phyloP scores from a whole-genome alignment of 2,113 vertebrate species.

The Eupsittula cactorum region DNA sequence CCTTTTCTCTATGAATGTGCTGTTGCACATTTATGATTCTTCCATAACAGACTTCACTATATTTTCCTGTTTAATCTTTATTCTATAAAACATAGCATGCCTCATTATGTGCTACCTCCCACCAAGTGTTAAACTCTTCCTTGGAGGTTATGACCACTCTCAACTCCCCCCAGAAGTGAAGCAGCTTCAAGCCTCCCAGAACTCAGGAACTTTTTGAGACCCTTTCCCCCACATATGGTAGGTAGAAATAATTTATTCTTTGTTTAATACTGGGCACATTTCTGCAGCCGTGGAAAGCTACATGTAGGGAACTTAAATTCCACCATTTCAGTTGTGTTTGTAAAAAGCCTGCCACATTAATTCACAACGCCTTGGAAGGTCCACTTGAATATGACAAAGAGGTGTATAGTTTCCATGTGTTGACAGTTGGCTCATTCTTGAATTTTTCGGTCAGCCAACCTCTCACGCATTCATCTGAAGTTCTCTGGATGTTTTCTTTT shows the following conservation, averaged over 20 bases:
- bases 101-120: background rate
- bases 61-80: background rate
- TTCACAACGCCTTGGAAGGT: background rate
- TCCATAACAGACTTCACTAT: background rate
- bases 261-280: background rate
- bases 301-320: background rate
- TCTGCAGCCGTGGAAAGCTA: background rate
- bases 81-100: background rate
- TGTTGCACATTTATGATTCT: background rate
- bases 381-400: background rate
- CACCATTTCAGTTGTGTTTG: background rate
- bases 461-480: background rate
- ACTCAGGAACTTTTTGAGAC: background rate
- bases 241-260: background rate
- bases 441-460: background rate
- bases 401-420: background rate
- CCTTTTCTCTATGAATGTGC: background rate
- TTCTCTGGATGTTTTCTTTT: slow-evolving; percentile 11
- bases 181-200: background rate
- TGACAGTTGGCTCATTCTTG: background rate
- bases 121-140: background rate
- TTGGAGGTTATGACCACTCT: background rate
- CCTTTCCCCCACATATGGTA: background rate
- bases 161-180: background rate
- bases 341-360: background rate